phyloP scores from a whole-genome alignment of 2,797 vertebrate species.

The Apogon hyalosoma region DNA sequence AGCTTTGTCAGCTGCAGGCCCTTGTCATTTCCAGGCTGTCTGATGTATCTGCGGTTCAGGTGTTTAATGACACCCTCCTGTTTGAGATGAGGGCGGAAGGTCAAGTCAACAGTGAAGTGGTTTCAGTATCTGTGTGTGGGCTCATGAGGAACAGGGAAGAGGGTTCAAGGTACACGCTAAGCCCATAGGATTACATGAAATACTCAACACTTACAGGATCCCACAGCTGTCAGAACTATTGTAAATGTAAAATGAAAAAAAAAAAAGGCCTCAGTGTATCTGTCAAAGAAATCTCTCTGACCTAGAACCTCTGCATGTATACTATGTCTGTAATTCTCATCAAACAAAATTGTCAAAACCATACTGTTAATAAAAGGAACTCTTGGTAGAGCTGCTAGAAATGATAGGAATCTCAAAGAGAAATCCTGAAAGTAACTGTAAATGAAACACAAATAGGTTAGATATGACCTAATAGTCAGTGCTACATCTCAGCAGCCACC shows the following conservation, averaged over 20 bases:
- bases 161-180: constrained; percentile 11
- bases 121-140: constrained; percentile 32
- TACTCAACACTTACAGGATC: constrained; percentile 28
- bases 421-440: constrained; percentile 3
- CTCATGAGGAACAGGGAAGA: constrained; percentile 17
- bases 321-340: not conserved
- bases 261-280: not conserved
- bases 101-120: constrained; percentile 54
- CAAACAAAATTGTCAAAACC: not conserved
- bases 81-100: constrained; percentile 59
- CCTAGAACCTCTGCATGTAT: constrained; percentile 7
- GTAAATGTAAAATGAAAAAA: constrained; percentile 24
- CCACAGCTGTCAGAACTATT: constrained; percentile 41
- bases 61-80: constrained; percentile 42
- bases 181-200: constrained; percentile 44
- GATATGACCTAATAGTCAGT: constrained; percentile 1
- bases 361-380: not conserved
- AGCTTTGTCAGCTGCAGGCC: constrained; percentile 49
- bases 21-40: constrained; percentile 48
- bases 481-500: constrained; percentile 9
- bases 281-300: constrained; percentile 25
- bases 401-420: constrained; percentile 23
- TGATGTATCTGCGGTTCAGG: constrained; percentile 59
- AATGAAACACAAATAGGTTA: constrained; percentile 1
- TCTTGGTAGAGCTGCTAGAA: not conserved